A percentile compares a stretch with the other conserved stretches of the same genome.
Conservation (phyloP, 2,888 invertebrate species). For the Baccha elongata region DNA sequence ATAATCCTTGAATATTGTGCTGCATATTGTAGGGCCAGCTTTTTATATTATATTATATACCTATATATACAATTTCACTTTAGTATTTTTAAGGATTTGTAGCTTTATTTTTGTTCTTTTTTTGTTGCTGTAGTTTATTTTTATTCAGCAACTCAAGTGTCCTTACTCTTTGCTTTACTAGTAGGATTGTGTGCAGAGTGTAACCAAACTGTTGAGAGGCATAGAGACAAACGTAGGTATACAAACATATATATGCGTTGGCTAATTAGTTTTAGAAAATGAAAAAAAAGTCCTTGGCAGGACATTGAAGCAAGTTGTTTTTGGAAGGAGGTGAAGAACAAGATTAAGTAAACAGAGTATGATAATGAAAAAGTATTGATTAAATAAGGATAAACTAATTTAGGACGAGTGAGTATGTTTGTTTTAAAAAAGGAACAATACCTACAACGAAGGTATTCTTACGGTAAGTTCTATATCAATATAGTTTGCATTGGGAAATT, state of each 20-base stretch:
- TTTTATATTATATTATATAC: slow-evolving; percentile 5
- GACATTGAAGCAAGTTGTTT: not conserved
- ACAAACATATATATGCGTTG: not conserved
- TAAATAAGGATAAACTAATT: no score
- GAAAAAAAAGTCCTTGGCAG: slow-evolving; percentile 4
- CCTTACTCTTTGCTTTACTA: not conserved
- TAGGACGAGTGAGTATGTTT: no score
- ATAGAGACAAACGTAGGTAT: not conserved
- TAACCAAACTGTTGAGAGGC: slow-evolving; percentile 2
- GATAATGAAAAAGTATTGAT: slow-evolving; percentile 24
- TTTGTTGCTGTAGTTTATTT: slow-evolving; percentile 38
- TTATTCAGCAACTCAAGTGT: slow-evolving; percentile 32
- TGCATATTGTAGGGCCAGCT: slow-evolving; percentile 16
- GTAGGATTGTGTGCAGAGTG: slow-evolving; percentile 14
- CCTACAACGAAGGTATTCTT: no score
- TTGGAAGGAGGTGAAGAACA: slow-evolving; percentile 4
- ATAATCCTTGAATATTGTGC: slow-evolving; percentile 24
- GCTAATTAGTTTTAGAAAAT: slow-evolving; percentile 43
- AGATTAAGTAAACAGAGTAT: slow-evolving; percentile 6
- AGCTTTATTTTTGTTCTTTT: slow-evolving; percentile 6
- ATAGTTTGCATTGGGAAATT: no score
- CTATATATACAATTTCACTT: slow-evolving; percentile 12
- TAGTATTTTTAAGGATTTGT: slow-evolving; percentile 58
- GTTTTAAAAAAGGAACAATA: no score
- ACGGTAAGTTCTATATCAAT: no score